Percentiles rank a stretch among this genome's conserved stretches.
Evolutionary conservation across 2,888 invertebrate species (phyloP).

Genomic region (Theretra japonica): DNA sequence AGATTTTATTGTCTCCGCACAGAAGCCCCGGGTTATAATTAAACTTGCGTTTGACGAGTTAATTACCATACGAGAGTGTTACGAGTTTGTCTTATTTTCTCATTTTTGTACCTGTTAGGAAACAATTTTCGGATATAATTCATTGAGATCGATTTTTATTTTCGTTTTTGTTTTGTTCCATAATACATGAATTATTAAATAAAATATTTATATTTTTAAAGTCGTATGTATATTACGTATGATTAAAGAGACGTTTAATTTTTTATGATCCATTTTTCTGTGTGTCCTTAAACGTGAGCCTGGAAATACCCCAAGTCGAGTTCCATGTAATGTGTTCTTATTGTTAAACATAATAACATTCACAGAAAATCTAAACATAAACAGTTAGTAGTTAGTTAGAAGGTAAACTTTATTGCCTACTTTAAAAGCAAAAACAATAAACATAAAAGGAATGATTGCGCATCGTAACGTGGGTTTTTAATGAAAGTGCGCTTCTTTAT

Average conservation of each 20-base stretch:
- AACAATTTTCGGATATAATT: too few relatives aligned
- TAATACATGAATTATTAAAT: too few relatives aligned
- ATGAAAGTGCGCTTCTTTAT: slow-evolving; percentile 35
- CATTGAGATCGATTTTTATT: too few relatives aligned
- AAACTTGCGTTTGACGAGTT: slow-evolving; percentile 12
- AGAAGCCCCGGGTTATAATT: slow-evolving; percentile 3
- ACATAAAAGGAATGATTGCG: slow-evolving; percentile 28
- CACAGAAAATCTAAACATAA: background rate
- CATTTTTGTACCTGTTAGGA: too few relatives aligned
- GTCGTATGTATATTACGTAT: too few relatives aligned
- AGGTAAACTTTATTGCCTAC: slow-evolving; percentile 22
- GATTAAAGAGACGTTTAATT: too few relatives aligned
- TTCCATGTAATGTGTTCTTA: background rate
- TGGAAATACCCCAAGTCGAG: background rate
- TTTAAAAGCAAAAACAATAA: slow-evolving; percentile 25
- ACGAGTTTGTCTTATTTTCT: too few relatives aligned
- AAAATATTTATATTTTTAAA: too few relatives aligned
- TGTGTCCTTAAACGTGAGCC: too few relatives aligned
- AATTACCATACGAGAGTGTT: background rate
- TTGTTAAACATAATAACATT: background rate
- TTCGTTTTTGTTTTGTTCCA: too few relatives aligned
- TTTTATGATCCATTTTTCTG: too few relatives aligned
- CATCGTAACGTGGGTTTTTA: slow-evolving; percentile 28
- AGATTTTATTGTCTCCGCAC: slow-evolving; percentile 19
- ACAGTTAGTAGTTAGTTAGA: slow-evolving; percentile 13